phyloP scores from a whole-genome alignment of 2,113 vertebrate species.

The Gambusia holbrooki region DNA sequence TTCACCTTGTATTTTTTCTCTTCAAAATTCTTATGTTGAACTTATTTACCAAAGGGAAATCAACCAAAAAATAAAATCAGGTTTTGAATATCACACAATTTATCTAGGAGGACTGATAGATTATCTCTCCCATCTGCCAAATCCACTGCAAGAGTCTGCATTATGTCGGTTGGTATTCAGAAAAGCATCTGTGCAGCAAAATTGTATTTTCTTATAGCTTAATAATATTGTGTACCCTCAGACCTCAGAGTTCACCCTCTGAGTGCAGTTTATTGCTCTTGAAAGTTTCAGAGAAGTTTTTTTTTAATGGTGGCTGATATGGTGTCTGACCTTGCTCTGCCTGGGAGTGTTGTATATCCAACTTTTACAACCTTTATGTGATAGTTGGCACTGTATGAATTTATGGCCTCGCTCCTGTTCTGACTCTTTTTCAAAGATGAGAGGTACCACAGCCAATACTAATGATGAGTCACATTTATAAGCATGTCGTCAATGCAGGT shows the following conservation, averaged over 20 bases:
- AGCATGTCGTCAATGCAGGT: not conserved
- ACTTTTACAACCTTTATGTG: conserved; percentile 6
- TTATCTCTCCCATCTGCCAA: not conserved
- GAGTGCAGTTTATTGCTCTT: conserved; percentile 8
- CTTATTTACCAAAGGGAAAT: not conserved
- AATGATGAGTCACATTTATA: not conserved
- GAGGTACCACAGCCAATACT: not conserved
- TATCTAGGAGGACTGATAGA: not conserved
- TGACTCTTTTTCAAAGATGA: conserved; percentile 7
- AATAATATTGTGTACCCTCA: conserved; percentile 12
- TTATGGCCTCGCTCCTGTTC: conserved; percentile 1
- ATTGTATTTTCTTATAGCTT: not conserved
- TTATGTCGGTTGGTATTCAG: not conserved
- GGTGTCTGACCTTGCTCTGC: conserved; percentile 21
- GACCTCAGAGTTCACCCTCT: conserved; percentile 6
- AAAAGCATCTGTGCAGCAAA: not conserved
- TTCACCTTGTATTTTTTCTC: not conserved
- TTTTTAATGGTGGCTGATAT: conserved; percentile 6
- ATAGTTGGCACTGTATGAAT: conserved; percentile 2
- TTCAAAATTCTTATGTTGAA: not conserved
- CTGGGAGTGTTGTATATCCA: conserved; percentile 13
- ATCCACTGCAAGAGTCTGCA: not conserved
- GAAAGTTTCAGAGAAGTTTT: conserved; percentile 21
- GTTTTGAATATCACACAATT: no score
- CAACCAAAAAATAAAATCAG: not conserved